Base-by-base conservation (phyloP, 2,113 vertebrate genomes). In the Scomber japonicus region DNA sequence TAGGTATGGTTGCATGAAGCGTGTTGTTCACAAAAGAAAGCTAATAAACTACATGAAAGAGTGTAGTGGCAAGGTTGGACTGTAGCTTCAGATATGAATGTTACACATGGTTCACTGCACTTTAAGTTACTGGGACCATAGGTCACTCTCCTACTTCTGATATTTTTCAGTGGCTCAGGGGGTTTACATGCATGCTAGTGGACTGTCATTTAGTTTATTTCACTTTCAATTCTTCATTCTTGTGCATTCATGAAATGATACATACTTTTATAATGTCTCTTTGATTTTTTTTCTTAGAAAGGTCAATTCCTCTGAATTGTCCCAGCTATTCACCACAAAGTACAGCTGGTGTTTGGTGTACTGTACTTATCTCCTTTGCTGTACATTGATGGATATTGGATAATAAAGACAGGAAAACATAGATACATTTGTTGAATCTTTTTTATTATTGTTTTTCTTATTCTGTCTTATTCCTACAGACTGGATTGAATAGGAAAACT, bases 311-410 rank as follows among this genome's bases (percentile, higher is more conserved):
- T 46, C 57, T 59, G 56, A 50, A 61, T 44, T 0, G 0, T 24
- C 48, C 72, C 88, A 60, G 70, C 80, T 83, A 35, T 50, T 72
- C 79, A 11, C 62, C 11, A 2, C 24, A 62, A n/a, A 46, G 19
- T 13, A 16, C 11, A 48, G 63, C 66, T 81, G 19, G 59, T 9
- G 6, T 12, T 16, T 9, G 1, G 5, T n/a, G 3, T 5, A 0
- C 5, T n/a, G 3, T 5, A 0, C 5, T 10, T 2, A 50, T 9
- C 3, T 17, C 9, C 21, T 27, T 14, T 14, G 51, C 44, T 27
- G 45, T 0, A 21, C 70, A 17, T 35, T 16, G 9, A 17, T 14
- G 27, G 9, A 17, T 14, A n/a, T 21, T 31, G 62, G 17, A 19
- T n/a, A 8, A 12, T 3, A 5, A 55, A 0, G 11, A 21, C 11